Base-by-base conservation (phyloP, 2,113 vertebrate species). In the Enhydra lutris region DNA sequence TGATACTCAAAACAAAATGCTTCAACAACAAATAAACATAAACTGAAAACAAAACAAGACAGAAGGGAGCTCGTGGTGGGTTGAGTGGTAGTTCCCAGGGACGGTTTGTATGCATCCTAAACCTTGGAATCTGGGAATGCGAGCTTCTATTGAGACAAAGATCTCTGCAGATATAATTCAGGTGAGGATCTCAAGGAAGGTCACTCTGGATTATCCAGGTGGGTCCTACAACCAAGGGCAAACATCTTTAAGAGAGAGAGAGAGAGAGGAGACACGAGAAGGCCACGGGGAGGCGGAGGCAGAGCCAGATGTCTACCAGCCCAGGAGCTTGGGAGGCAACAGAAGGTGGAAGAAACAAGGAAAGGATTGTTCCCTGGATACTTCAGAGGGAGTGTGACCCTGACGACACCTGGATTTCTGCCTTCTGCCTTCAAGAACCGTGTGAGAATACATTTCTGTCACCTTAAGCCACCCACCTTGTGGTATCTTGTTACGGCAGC, bases 11-110 rank as follows among this genome's bases (percentile, higher is more conserved):
- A 98, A 97, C 95, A 98, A 98, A 91, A 78, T 87, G 95, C 97
- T 98, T 96, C 74, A 96, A 98, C 91, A 98, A 98, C 98, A 98
- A 98, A 98, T 98, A 98, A 98, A 97, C 57, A 55, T 94, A 85
- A 98, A 97, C 79, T 83, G 10, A 26, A 82, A 39, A 39, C 55
- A 82, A 59, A n/a, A 52, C 79, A 91, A 36, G 39, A 55, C 73
- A 52, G 61, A 76, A 45, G 7, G 88, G 57, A 63, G 34, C 31
- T 34, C 23, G 4, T 69, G 29, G 59, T 69, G 2, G 15, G n/a
- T 47, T 31, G 31, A 61, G 11, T 36, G n/a, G 74, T 29, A 24
- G 42, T 4, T 50, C 14, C 23, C 23, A 6, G 11, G 18, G 73
- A 88, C 29, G n/a, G 61, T 55, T 9, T 63, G 15, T 36, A 11